A percentile compares a stretch with the other conserved stretches of the same genome.
These are phyloP conservation scores for Cetonia aurata DNA, from an alignment of 2,888 invertebrate genomes.

Conservation along the genomic window DNA sequence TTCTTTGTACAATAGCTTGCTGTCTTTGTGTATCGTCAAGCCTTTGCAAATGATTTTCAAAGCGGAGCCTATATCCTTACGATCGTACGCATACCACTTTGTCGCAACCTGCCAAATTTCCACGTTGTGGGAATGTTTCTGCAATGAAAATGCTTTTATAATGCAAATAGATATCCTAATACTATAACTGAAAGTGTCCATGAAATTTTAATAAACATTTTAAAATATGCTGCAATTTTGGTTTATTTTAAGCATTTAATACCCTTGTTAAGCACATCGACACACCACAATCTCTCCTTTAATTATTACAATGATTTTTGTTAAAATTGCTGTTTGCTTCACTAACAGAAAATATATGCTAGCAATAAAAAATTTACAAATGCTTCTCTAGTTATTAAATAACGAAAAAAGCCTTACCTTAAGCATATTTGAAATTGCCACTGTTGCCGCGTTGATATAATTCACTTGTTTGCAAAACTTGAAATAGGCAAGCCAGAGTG, in stretches of 20 bases:
- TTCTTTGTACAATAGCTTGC: slow-evolving; percentile 78
- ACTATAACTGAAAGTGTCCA: slow-evolving; percentile 44
- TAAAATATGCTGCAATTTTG: too few species aligned
- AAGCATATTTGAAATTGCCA: slow-evolving; percentile 73
- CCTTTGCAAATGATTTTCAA: slow-evolving; percentile 81
- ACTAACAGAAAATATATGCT: too few species aligned
- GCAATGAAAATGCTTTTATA: slow-evolving; percentile 54
- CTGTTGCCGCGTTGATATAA: slow-evolving; percentile 70
- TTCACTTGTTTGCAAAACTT: slow-evolving; percentile 81
- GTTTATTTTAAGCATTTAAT: too few species aligned
- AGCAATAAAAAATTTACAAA: too few species aligned
- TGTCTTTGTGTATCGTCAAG: slow-evolving; percentile 79
- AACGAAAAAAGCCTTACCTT: slow-evolving; percentile 65
- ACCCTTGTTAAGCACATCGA: too few species aligned
- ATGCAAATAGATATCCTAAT: slow-evolving; percentile 7
- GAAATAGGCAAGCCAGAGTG: slow-evolving; percentile 83
- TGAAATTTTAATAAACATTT: too few species aligned
- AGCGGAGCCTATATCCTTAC: slow-evolving; percentile 76
- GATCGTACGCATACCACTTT: slow-evolving; percentile 80
- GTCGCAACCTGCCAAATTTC: slow-evolving; percentile 86
- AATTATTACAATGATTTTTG: too few species aligned
- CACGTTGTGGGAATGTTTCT: slow-evolving; percentile 80
- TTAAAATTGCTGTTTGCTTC: too few species aligned
- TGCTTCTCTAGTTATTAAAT: too few species aligned
- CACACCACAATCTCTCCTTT: too few species aligned